Base-by-base conservation (phyloP, 2,113 vertebrate species). In the Telmatochromis sp. region DNA sequence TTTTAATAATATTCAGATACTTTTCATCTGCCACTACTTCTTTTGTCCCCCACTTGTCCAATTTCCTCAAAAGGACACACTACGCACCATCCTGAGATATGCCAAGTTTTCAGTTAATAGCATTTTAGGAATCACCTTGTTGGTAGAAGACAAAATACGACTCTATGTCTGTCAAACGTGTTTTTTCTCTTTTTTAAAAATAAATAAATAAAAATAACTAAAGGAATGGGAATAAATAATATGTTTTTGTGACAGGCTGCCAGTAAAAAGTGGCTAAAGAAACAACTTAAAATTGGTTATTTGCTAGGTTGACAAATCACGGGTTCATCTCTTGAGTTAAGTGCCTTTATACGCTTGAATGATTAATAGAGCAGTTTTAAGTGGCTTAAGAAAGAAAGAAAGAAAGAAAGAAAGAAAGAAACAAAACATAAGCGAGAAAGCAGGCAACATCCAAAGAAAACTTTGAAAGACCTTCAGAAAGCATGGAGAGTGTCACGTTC, bases 161-260 rank as follows among this genome's bases (percentile, higher is more conserved):
- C 37, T 73, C 12, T 42, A 2, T 45, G 7, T 71, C 37, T 45
- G 37, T 15, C 13, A 73, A 73, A 73, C 0, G 13, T 21, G 7
- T 73, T 73, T 42, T 26, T 9, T 2, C 0, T 23, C 7, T 14
- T 12, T 33, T 17, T 0, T 2, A 21, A 55, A 26, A 55, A 23
- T 13, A 51, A 51, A 0, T 11, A 54, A 7, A 13, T 2, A 15
- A 42, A 42, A 42, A 15, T 0, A 4, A 71, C 13, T 15, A 42
- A 15, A 71, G n/a, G n/a, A 23, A 71, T 42, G 65, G n/a, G n/a
- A 71, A 71, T 15, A 15, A 21, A 45, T 26, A 0, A 23, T 26
- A 9, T 42, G 37, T 71, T 68, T 65, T 21, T 71, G 37, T 42
- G n/a, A 71, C 35, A 71, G 0, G 35, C n/a, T 23, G 63, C 63